phyloP scores from a whole-genome alignment of 2,113 vertebrate species.

The Toxostoma redivivum region DNA sequence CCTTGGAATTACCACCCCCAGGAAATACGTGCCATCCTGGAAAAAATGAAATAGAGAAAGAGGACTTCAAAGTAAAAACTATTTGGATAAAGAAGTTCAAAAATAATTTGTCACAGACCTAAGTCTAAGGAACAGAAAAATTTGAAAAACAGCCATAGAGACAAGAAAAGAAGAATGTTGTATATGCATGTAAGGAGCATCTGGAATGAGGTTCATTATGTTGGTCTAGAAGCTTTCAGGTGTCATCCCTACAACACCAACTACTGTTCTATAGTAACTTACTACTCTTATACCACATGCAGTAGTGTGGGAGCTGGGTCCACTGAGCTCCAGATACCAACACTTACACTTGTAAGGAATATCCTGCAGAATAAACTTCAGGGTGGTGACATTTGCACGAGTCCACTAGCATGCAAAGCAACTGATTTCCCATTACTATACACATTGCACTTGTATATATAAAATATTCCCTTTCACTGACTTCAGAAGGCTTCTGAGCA shows the following conservation, averaged over 20 bases:
- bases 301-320: background rate
- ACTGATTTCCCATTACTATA: background rate
- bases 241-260: background rate
- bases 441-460: background rate
- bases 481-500: background rate
- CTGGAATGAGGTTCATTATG: background rate
- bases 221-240: background rate
- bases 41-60: slow-evolving; percentile 66
- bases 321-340: background rate
- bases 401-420: background rate
- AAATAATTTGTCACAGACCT: background rate
- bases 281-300: background rate
- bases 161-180: background rate
- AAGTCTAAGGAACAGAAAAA: background rate
- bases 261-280: background rate
- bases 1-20: slow-evolving; percentile 84
- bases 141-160: background rate
- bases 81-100: background rate
- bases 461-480: background rate
- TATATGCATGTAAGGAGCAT: background rate
- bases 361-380: background rate
- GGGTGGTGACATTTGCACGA: background rate
- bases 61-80: background rate
- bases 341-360: background rate
- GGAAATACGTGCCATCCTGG: slow-evolving; percentile 81